Conservation (phyloP, 2,113 vertebrate species). For the Tachysurus vachellii region DNA sequence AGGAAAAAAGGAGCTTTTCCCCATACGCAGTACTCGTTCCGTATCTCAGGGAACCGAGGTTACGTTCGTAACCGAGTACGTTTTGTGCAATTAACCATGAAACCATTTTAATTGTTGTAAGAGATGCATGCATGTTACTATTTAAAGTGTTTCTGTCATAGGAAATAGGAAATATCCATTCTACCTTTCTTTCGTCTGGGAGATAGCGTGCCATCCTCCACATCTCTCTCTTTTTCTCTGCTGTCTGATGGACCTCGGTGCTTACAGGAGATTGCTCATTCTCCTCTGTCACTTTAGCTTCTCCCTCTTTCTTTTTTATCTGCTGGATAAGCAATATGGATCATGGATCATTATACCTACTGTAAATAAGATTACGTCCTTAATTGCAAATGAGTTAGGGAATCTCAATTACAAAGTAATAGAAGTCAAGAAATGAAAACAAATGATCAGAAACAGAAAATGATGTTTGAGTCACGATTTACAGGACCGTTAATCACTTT, state of each 20-base stretch:
- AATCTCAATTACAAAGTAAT: neutral
- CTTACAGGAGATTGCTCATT: constrained; percentile 61
- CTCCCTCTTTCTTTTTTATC: constrained; percentile 14
- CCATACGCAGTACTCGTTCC: too few species aligned
- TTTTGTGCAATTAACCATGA: neutral
- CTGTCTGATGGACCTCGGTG: constrained; percentile 65
- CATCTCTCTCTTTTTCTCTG: constrained; percentile 78
- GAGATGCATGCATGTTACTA: neutral
- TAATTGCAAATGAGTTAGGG: neutral
- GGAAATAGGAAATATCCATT: neutral
- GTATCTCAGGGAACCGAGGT: too few species aligned
- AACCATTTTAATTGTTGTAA: neutral
- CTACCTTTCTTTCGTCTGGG: constrained; percentile 80
- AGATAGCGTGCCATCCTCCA: constrained; percentile 81
- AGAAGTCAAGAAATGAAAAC: neutral
- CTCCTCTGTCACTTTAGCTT: constrained; percentile 35
- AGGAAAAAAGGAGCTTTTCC: too few species aligned
- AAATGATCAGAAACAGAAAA: neutral
- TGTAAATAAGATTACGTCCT: neutral
- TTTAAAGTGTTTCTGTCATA: neutral
- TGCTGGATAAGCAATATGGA: constrained; percentile 6
- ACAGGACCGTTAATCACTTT: neutral
- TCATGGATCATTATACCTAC: too few species aligned
- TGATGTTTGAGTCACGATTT: neutral
- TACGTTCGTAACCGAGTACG: too few species aligned